These are phyloP conservation scores for Vireo altiloquus DNA, from an alignment of 2,113 vertebrate genomes.

Conservation along the genomic window DNA sequence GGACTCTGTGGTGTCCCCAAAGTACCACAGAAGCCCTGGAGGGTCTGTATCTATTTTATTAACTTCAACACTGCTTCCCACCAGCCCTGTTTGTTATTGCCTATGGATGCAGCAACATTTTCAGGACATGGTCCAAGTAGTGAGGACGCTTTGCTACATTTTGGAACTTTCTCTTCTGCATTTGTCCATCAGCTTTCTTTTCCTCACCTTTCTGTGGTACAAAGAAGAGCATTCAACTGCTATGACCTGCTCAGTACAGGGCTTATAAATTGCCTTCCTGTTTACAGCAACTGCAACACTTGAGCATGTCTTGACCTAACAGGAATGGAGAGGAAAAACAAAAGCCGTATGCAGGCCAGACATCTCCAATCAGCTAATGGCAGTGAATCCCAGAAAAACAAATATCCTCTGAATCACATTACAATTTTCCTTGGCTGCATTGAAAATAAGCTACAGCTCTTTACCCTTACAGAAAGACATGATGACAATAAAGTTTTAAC, in stretches of 20 bases:
- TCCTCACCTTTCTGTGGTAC: background rate
- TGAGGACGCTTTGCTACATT: background rate
- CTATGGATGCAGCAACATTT: background rate
- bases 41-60: background rate
- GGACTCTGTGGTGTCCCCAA: background rate
- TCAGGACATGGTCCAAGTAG: background rate
- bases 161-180: background rate
- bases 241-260: background rate
- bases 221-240: background rate
- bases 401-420: background rate
- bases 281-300: background rate
- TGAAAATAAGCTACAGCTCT: background rate
- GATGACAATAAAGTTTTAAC: background rate
- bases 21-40: background rate
- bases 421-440: background rate
- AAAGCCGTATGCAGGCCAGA: background rate
- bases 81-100: background rate
- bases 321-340: background rate
- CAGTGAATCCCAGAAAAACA: background rate
- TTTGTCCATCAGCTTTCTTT: background rate
- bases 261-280: background rate
- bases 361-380: background rate
- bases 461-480: background rate
- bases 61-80: background rate
- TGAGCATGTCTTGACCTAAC: background rate